Conservation (phyloP, 1,140 invertebrate species). For the Metaphire vulgaris region DNA sequence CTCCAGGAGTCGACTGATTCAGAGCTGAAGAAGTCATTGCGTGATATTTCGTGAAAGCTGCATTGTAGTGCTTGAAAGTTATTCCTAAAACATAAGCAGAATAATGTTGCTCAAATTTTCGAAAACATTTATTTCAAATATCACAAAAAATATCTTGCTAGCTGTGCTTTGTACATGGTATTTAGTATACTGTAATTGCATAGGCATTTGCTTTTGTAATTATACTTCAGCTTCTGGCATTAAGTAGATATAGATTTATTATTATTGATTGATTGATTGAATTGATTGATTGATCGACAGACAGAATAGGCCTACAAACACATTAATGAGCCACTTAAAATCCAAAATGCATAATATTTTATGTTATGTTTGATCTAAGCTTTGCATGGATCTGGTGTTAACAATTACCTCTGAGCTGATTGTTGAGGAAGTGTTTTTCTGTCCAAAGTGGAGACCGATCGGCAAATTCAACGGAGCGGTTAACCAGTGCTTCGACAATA, state of each 20-base stretch:
- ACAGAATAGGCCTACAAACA: background rate
- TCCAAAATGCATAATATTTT: background rate
- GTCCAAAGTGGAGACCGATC: background rate
- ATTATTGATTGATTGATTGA: background rate
- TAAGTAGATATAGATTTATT: no score
- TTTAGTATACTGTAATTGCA: no score
- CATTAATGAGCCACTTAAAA: background rate
- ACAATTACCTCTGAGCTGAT: background rate
- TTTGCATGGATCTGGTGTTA: background rate
- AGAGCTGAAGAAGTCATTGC: background rate
- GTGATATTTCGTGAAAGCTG: background rate
- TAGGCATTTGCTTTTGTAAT: no score
- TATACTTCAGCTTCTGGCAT: no score
- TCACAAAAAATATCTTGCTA: background rate
- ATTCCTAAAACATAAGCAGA: background rate
- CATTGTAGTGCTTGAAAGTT: background rate
- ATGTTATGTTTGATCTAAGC: background rate
- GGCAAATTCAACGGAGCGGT: background rate
- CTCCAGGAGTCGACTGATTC: background rate
- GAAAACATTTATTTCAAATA: no score
- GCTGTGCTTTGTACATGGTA: background rate
- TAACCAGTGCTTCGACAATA: slow-evolving; percentile 1
- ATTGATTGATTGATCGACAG: background rate
- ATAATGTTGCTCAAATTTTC: background rate
- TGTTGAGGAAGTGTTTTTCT: background rate